Evolutionary conservation across 2,888 invertebrate species (phyloP), one percentile per base, ranked within the genome.

Genomic region (Candidula unifasciata): DNA sequence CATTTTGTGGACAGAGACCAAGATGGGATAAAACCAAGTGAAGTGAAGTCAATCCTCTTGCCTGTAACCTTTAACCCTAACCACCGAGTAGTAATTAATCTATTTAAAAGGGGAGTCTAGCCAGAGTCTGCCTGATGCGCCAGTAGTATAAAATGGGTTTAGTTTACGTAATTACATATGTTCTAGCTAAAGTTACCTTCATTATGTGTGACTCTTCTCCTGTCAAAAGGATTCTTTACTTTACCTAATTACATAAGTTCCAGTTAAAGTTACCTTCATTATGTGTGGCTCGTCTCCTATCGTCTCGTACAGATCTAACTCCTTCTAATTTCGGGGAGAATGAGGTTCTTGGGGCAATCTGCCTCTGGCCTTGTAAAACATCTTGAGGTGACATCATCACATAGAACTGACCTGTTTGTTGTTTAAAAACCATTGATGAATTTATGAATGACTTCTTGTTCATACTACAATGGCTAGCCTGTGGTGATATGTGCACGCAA

Each of bases 201-300:
- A 93, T 98, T 98, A 93, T 98, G 98, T 33, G 97, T 98, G 3
- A 97, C 97, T 92, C 98, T 95, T 88, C 98, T 95, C 92, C 97
- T 96, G 91, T 98, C 97, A n/a, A n/a, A n/a, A n/a, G n/a, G n/a
- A n/a, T n/a, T n/a, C n/a, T 54, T 54, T 54, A 18, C 18, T 54
- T 54, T 54, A 16, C 18, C 18, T 54, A 54, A 54, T 16, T 54
- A 16, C 18, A 21, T 21, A 60, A 60, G 60, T 60, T 60, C 13
- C 57, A 77, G 21, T 77, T 77, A 3, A n/a, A 52, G 18, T 37
- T 83, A 94, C 94, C 93, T 95, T 98, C 98, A 93, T 98, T 98
- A 93, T 98, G 98, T 33, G 97, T 98, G 3, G 97, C 97, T 92
- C 98, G 95, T 88, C 98, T 95, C 92, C 97, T 96, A 91, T 98